A percentile compares a stretch with the other conserved stretches of the same genome.
These are phyloP conservation scores for Myocastor coypus DNA, from an alignment of 2,113 vertebrate genomes.

Conservation along the genomic window DNA sequence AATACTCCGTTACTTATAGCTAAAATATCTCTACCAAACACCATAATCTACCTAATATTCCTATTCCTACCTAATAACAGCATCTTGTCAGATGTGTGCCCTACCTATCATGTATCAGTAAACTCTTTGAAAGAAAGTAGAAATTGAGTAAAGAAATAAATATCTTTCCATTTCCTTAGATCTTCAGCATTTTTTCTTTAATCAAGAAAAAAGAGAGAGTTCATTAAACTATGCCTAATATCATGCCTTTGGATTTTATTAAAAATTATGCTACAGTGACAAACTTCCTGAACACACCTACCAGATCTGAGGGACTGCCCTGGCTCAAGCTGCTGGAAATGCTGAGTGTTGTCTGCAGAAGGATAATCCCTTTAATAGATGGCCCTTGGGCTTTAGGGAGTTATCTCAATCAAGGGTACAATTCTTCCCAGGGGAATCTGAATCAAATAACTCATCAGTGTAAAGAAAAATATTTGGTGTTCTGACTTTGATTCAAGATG, in stretches of 20 bases:
- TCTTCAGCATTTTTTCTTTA: constrained; percentile 34
- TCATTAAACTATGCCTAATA: constrained; percentile 23
- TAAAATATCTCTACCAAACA: background rate
- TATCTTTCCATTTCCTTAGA: background rate
- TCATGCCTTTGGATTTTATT: constrained; percentile 34
- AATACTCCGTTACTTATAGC: constrained; percentile 31
- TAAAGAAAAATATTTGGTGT: background rate
- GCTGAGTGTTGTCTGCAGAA: background rate
- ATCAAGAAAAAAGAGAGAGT: constrained; percentile 45
- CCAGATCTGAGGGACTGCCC: background rate
- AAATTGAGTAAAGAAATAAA: constrained; percentile 46
- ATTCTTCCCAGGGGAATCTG: background rate
- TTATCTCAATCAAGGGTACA: background rate
- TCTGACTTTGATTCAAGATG: constrained; percentile 26
- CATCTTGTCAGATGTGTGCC: background rate
- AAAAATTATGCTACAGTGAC: background rate
- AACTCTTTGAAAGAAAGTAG: background rate
- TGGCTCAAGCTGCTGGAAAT: background rate
- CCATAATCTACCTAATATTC: background rate
- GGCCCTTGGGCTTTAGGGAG: background rate
- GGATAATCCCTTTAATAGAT: background rate
- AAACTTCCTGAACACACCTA: background rate
- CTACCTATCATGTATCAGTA: background rate
- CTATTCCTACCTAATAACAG: too few species aligned
- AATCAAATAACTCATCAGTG: background rate